Percentiles rank a stretch among this genome's conserved stretches.
These are phyloP conservation scores for Telmatherina bonti DNA, from an alignment of 2,797 vertebrate genomes.

Conservation along the genomic window DNA sequence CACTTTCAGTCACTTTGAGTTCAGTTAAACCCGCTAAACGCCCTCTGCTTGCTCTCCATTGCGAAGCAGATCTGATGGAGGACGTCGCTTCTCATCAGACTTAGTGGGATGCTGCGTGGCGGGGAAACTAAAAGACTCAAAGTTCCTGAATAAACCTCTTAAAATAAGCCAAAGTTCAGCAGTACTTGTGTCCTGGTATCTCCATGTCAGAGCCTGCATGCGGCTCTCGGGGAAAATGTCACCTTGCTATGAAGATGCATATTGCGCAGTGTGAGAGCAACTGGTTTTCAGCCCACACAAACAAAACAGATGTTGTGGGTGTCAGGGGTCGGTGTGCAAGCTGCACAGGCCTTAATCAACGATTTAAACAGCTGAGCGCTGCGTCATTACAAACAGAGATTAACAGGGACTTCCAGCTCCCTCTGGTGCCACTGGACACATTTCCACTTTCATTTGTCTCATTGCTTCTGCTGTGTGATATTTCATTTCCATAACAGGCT, in stretches of 20 bases:
- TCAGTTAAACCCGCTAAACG: not conserved
- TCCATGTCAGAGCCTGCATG: too few relatives aligned
- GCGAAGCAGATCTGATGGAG: too few relatives aligned
- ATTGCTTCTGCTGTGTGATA: slow-evolving; percentile 15
- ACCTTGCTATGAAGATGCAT: slow-evolving; percentile 66
- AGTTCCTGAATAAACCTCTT: not conserved
- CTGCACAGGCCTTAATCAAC: slow-evolving; percentile 69
- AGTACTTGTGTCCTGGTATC: slow-evolving; percentile 23
- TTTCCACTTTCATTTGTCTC: slow-evolving; percentile 27
- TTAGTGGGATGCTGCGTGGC: too few relatives aligned
- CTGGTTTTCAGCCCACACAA: slow-evolving; percentile 65
- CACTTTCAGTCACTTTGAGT: not conserved
- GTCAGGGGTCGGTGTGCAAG: slow-evolving; percentile 64
- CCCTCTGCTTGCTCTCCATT: not conserved
- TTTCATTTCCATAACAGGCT: not conserved
- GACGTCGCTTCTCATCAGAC: too few relatives aligned
- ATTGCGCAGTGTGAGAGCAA: slow-evolving; percentile 60
- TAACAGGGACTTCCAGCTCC: slow-evolving; percentile 52
- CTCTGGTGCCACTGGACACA: slow-evolving; percentile 28
- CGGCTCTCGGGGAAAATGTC: slow-evolving; percentile 66
- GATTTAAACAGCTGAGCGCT: slow-evolving; percentile 66
- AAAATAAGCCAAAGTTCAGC: slow-evolving; percentile 27
- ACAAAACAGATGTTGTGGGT: slow-evolving; percentile 72
- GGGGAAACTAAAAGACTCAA: not conserved
- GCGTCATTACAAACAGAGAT: slow-evolving; percentile 60